A percentile compares a stretch with the other conserved stretches of the same genome.
Evolutionary conservation across 2,888 invertebrate species (phyloP).

Genomic region (Rhingia campestris): DNA sequence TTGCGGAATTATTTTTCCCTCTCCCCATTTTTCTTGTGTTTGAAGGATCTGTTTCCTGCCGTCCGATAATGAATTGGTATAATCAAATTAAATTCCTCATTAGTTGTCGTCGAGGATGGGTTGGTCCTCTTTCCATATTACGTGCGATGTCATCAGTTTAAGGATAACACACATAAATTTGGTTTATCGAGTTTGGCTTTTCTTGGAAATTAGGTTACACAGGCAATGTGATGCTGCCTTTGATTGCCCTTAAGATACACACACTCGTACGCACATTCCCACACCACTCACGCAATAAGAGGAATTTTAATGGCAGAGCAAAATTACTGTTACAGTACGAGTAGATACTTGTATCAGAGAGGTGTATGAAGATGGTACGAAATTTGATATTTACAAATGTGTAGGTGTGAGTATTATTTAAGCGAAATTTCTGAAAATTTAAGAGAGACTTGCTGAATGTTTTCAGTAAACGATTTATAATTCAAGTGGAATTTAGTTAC

Average conservation of each 20-base stretch:
- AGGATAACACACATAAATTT: conserved; percentile 46
- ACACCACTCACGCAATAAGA: conserved; percentile 33
- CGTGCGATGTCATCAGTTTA: conserved; percentile 27
- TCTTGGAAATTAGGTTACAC: conserved; percentile 60
- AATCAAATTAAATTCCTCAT: conserved; percentile 71
- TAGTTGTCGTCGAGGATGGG: conserved; percentile 30
- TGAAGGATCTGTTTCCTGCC: conserved; percentile 19
- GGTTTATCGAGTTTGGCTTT: conserved; percentile 67
- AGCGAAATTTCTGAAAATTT: conserved; percentile 54
- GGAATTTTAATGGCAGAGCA: conserved; percentile 54
- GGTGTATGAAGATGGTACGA: conserved; percentile 21
- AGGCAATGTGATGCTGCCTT: conserved; percentile 35
- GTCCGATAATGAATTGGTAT: conserved; percentile 67
- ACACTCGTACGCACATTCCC: neutral
- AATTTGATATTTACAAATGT: conserved; percentile 58
- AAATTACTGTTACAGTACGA: conserved; percentile 50
- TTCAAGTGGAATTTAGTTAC: conserved; percentile 52
- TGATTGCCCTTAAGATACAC: conserved; percentile 28
- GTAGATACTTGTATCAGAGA: neutral
- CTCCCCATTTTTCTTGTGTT: conserved; percentile 3
- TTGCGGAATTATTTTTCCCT: neutral
- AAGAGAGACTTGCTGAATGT: conserved; percentile 1
- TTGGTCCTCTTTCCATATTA: neutral
- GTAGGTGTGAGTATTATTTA: conserved; percentile 17
- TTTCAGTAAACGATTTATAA: conserved; percentile 18